Evolutionary conservation across 2,797 vertebrate species (phyloP), one percentile per base, ranked within the genome.

Genomic region (Notolabrus celidotus): DNA sequence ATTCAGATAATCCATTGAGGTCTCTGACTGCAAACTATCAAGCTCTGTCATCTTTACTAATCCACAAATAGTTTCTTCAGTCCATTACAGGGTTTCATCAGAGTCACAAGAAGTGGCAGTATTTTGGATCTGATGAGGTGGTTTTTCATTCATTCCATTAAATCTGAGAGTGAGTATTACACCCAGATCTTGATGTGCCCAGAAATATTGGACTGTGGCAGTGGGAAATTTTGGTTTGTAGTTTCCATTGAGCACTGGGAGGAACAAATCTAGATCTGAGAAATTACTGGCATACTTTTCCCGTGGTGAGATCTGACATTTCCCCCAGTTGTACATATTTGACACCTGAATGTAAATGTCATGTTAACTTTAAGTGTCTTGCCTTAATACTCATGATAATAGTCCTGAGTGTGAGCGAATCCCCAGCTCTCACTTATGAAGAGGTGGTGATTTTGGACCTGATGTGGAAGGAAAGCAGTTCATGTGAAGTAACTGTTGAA

Each of bases 11-110:
- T 39, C 45, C 31, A 17, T 62, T 77, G 54, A 62, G 45, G 3
- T 36, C 45, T 23, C 25, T 61, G 70, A 78, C 67, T 64, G 63
- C 58, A 71, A 79, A 69, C 73, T 80, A 80, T 77, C 77, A 74
- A 53, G 25, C 43, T 70, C 49, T 55, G 60, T 79, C 25, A 10
- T 80, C 64, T 61, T 67, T 54, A 63, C 29, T 38, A 62, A 54
- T 11, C 42, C 14, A 70, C 36, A 70, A 73, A 67, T 51, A 50
- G 17, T 6, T 68, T 33, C 34, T 54, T 6, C 50, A 23, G 20
- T 22, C 25, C 58, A 36, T 31, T 6, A 42, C 60, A 74, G 36
- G 50, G 22, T 22, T 17, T 39, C 57, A 46, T 51, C 31, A 49
- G 25, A 45, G 52, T 5, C 5, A 42, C 3, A 31, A 52, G 7